Conservation (phyloP, 2,797 vertebrate genomes). For the Sebastiscus albofasciatus region DNA sequence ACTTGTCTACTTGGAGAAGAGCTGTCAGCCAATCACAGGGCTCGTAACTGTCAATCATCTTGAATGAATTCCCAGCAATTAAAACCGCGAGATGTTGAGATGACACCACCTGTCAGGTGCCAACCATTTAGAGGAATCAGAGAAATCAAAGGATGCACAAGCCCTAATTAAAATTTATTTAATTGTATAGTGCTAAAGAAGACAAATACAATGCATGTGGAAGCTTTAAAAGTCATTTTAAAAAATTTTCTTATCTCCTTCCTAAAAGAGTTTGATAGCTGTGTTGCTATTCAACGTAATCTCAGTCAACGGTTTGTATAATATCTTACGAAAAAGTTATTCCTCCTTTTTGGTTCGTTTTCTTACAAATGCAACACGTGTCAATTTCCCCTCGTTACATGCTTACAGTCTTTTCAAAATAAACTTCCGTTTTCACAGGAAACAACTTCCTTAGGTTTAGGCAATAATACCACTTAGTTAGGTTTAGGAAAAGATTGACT, state of each 20-base stretch:
- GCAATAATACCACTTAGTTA: too few species aligned
- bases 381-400: too few species aligned
- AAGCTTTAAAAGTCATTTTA: not conserved
- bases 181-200: not conserved
- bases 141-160: not conserved
- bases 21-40: slow-evolving; percentile 27
- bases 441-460: too few species aligned
- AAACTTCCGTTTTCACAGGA: too few species aligned
- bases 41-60: slow-evolving; percentile 26
- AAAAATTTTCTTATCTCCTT: not conserved
- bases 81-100: not conserved
- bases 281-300: not conserved
- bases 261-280: not conserved
- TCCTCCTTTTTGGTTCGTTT: too few species aligned
- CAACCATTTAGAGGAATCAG: not conserved
- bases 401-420: too few species aligned
- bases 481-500: too few species aligned
- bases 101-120: slow-evolving; percentile 20
- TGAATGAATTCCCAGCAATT: slow-evolving; percentile 28
- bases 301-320: too few species aligned
- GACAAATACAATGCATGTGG: not conserved
- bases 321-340: too few species aligned
- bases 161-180: not conserved
- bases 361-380: too few species aligned
- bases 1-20: slow-evolving; percentile 15